A percentile compares a stretch with the other conserved stretches of the same genome.
These are phyloP conservation scores for Eubasilissa splendida DNA, from an alignment of 2,888 invertebrate genomes.

Conservation along the genomic window DNA sequence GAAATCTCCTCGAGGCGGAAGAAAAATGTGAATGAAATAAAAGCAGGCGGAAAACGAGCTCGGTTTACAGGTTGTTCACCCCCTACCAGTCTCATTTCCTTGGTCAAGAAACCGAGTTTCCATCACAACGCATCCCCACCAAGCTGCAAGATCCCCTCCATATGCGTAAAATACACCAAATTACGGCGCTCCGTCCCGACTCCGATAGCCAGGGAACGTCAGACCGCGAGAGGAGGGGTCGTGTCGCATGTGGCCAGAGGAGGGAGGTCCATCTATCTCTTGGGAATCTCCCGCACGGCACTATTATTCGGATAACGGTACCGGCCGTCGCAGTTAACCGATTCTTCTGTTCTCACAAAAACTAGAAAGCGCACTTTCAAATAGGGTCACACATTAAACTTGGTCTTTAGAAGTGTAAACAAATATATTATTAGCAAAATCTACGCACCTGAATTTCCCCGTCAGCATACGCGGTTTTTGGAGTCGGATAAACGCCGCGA, in stretches of 20 bases:
- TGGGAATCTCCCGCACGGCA: constrained; percentile 58
- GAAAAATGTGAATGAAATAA: constrained; percentile 40
- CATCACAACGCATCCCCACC: constrained; percentile 72
- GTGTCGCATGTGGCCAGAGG: constrained; percentile 6
- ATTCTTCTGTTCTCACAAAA: constrained; percentile 59
- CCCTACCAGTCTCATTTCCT: constrained; percentile 65
- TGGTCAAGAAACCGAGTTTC: constrained; percentile 52
- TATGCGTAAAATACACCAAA: constrained; percentile 67
- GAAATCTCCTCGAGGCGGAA: constrained; percentile 29
- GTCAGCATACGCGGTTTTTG: constrained; percentile 34
- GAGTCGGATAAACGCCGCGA: not conserved
- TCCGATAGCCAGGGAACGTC: constrained; percentile 46
- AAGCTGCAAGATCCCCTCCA: constrained; percentile 73
- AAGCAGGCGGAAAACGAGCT: constrained; percentile 33
- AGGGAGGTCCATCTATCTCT: constrained; percentile 24
- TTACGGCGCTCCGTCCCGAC: constrained; percentile 64
- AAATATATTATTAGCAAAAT: constrained; percentile 1
- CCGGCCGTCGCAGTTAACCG: constrained; percentile 64
- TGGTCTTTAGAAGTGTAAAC: constrained; percentile 25
- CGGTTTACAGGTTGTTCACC: constrained; percentile 69
- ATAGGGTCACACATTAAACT: constrained; percentile 67
- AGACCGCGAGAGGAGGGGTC: constrained; percentile 49
- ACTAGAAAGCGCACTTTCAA: constrained; percentile 59
- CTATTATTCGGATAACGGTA: constrained; percentile 69
- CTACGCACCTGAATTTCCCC: constrained; percentile 39